Evolutionary conservation across 2,888 invertebrate genomes (phyloP), one percentile per base, ranked within the genome.

Genomic region (Drosophila pegasa): DNA sequence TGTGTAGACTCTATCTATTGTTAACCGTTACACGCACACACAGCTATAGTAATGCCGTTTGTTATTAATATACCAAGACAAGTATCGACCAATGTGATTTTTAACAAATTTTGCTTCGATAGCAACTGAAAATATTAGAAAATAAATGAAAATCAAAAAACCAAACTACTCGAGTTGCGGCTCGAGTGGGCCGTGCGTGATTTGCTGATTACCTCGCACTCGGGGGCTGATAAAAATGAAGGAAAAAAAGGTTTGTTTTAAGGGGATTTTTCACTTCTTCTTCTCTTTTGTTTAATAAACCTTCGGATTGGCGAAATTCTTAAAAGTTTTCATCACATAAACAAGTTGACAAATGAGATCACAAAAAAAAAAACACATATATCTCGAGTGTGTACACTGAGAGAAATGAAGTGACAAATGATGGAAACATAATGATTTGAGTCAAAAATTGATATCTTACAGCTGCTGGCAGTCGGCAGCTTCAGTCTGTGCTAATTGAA

Each of bases 51-150:
- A 64, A 63, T 43, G 77, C 41, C 38, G 33, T 20, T 80, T 87
- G 88, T 87, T 82, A 81, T 87, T 87, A 80, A 81, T 87, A 81
- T 87, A 84, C 84, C 69, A 47, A 80, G 2, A 73, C 62, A 61
- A 78, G 66, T 65, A 65, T 69, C 66, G 65, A 58, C 48, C 48
- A 80, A 63, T 63, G 60, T 61, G 70, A 59, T 78, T 72, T 80
- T 83, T 27, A 51, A 55, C 48, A 47, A 12, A 64, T 65, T 65
- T 78, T 62, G 45, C 50, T 71, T 38, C 55, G 71, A 47, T 55
- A 69, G 48, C 59, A 63, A 50, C 50, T 45, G 20, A 43, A 56
- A 47, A 8, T 37, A 62, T 18, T 43, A 64, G 7, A 38, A 58
- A 61, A 54, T 40, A 41, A 48, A 61, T 27, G 38, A 27, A 35